Evolutionary conservation across 2,797 vertebrate genomes (phyloP).

Genomic region (Cottoperca gobio): DNA sequence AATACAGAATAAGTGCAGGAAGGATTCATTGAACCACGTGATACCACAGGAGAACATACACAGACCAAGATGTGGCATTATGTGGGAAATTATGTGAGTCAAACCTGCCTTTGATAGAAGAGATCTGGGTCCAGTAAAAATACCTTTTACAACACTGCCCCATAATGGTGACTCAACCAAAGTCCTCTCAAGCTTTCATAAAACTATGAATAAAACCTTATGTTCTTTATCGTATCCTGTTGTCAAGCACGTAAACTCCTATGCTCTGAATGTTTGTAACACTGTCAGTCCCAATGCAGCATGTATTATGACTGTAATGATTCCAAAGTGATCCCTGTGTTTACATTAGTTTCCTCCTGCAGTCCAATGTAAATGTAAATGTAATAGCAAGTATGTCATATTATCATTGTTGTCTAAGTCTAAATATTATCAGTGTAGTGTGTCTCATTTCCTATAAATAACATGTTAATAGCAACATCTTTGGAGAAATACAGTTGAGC

Average conservation of each 20-base stretch:
- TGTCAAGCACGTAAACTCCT: not conserved
- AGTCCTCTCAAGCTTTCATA: not conserved
- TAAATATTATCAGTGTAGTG: not conserved
- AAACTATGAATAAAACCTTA: not conserved
- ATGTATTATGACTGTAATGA: not conserved
- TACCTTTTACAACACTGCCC: slow-evolving; percentile 22
- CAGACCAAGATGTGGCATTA: not conserved
- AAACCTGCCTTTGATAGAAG: not conserved
- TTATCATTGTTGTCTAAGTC: not conserved
- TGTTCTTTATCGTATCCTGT: not conserved
- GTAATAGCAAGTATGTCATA: not conserved
- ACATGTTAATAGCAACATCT: not conserved
- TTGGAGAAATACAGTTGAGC: not conserved
- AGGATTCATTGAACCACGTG: not conserved
- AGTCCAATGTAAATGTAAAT: not conserved
- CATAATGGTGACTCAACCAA: slow-evolving; percentile 5
- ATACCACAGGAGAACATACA: not conserved
- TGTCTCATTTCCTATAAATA: not conserved
- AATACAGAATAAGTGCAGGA: not conserved
- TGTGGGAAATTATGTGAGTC: not conserved
- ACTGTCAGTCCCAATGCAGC: not conserved
- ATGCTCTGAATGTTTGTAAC: not conserved
- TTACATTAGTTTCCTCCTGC: not conserved
- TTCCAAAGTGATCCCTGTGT: not conserved
- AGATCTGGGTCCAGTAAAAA: not conserved